Percentiles rank a stretch among this genome's conserved stretches.
Evolutionary conservation across 2,113 vertebrate species (phyloP).

Genomic region (Micromys minutus): DNA sequence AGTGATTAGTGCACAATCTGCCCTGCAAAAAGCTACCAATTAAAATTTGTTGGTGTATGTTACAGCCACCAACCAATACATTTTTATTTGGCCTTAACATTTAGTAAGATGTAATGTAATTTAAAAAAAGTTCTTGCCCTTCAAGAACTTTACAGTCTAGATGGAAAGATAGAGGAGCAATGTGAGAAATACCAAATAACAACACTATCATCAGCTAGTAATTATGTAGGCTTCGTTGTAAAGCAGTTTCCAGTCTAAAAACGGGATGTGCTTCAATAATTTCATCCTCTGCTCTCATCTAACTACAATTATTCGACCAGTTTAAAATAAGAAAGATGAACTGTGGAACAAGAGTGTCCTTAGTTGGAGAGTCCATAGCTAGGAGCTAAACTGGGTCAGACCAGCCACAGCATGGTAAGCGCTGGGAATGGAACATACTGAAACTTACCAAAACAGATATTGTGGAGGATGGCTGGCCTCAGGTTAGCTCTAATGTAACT

Average conservation of each 20-base stretch:
- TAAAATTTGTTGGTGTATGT: background rate
- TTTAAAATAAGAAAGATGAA: background rate
- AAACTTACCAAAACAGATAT: background rate
- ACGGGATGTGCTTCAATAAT: background rate
- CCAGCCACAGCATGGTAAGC: background rate
- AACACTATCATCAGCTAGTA: background rate
- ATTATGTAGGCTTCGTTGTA: background rate
- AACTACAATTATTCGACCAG: background rate
- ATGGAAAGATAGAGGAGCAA: background rate
- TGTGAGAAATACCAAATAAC: background rate
- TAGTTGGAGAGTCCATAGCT: background rate
- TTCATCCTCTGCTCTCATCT: background rate
- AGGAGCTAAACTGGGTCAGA: background rate
- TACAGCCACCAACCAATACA: slow-evolving; percentile 1
- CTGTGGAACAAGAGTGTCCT: background rate
- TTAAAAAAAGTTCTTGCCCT: slow-evolving; percentile 7
- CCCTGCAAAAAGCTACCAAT: background rate
- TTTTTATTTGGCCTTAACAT: background rate
- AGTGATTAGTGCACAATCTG: background rate
- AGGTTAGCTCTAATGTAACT: background rate
- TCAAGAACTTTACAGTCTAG: background rate
- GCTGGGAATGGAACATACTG: background rate
- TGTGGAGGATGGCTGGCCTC: background rate
- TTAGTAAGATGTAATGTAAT: background rate
- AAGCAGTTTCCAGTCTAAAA: background rate